These are phyloP conservation scores for Drosophila watanabei DNA, from an alignment of 1,140 invertebrate species.

Conservation along the genomic window DNA sequence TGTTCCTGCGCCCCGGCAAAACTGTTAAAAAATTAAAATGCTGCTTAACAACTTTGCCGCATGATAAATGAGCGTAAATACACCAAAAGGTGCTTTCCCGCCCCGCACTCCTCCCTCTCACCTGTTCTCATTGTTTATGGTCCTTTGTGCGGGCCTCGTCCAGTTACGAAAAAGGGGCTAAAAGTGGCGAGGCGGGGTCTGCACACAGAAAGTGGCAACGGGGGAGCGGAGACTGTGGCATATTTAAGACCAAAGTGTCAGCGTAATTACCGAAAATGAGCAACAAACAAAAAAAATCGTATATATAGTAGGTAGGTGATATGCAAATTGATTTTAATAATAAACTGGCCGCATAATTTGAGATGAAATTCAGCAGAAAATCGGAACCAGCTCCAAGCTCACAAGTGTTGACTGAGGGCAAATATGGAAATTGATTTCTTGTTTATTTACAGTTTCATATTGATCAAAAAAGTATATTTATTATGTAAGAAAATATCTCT, in stretches of 20 bases:
- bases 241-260: constrained; percentile 69
- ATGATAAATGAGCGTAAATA: constrained; percentile 78
- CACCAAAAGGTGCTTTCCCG: constrained; percentile 59
- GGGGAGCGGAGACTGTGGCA: constrained; percentile 40
- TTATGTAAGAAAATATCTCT: neutral
- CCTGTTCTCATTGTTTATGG: constrained; percentile 63
- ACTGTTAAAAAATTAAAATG: constrained; percentile 82
- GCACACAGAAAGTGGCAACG: neutral
- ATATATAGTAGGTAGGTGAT: constrained; percentile 4
- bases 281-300: constrained; percentile 41
- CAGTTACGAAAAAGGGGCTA: constrained; percentile 11
- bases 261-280: constrained; percentile 69
- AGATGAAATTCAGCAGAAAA: constrained; percentile 34
- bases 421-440: constrained; percentile 5
- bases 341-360: constrained; percentile 54
- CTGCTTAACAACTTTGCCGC: constrained; percentile 78
- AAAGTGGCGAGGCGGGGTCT: neutral
- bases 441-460: constrained; percentile 13
- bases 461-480: neutral
- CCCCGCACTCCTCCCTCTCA: constrained; percentile 14
- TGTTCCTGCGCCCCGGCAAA: constrained; percentile 68
- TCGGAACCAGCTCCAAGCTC: neutral
- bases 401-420: constrained; percentile 40
- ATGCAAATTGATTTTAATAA: constrained; percentile 68
- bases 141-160: constrained; percentile 58